Base-by-base conservation (phyloP, 2,797 vertebrate species). In the Gymnothorax javanicus region DNA sequence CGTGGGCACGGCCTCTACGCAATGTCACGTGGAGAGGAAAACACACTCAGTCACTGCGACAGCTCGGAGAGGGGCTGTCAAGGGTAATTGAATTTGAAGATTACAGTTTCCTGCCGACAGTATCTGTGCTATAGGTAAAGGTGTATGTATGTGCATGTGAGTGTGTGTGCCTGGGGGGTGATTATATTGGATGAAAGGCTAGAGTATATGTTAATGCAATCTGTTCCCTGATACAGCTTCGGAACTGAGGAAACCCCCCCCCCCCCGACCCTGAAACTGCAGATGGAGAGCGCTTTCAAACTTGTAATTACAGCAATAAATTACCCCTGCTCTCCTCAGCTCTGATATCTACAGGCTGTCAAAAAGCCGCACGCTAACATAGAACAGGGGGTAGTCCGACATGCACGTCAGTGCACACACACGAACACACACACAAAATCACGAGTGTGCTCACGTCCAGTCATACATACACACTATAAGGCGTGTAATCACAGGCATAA, bases 231-330 rank as follows among this genome's bases (percentile, higher is more conserved):
- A 25, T 27, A 25, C 4, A 27, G 58, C n/a, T 43, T 25, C 60
- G 0, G 57, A 33, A 84, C 83, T 1, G 2, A 60, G 27, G 25
- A 43, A 2, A 50, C 27, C 25, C 86, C 75, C 84, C 86, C 86
- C 71, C 86, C 62, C 73, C 89, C 91, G 85, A 89, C 88, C 90
- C 90, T 89, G 88, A 89, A 90, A 89, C 90, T 85, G 88, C 71
- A 90, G 86, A 90, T 84, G 84, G 56, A 88, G 88, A 89, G 91
- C 88, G 88, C 89, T 93, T 89, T 94, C 90, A 91, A 92, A 91
- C 92, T 93, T 91, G 91, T 93, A 93, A 93, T 95, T 94, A 92
- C 90, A 83, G 69, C 17, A 73, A 92, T 93, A 92, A 93, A 92
- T 93, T 82, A 50, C 91, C 90, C 83, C 87, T 73, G 90, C 89